Conservation (phyloP, 2,888 invertebrate species). For the Drosophila falleni region DNA sequence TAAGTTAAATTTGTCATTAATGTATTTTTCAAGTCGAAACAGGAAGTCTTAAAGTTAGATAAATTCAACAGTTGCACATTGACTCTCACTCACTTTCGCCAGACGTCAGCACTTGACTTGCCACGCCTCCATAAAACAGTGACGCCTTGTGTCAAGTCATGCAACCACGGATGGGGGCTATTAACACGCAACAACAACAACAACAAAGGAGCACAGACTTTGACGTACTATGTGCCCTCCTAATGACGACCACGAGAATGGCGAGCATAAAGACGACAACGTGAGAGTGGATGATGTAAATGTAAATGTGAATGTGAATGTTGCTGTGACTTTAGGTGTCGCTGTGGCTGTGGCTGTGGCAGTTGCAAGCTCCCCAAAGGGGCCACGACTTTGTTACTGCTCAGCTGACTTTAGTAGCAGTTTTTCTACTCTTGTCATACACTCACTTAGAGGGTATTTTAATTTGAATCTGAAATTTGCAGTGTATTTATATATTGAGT, state of each 20-base stretch:
- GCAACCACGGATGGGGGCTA: slow-evolving; percentile 64
- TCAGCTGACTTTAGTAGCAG: slow-evolving; percentile 71
- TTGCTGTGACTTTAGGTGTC: slow-evolving; percentile 14
- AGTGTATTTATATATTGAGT: not conserved
- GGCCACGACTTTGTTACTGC: slow-evolving; percentile 73
- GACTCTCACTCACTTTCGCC: slow-evolving; percentile 51
- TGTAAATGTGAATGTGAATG: not conserved
- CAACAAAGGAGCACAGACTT: slow-evolving; percentile 63
- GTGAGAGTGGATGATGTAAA: slow-evolving; percentile 34
- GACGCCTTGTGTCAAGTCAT: slow-evolving; percentile 50
- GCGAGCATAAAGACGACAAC: slow-evolving; percentile 50
- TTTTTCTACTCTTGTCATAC: slow-evolving; percentile 26
- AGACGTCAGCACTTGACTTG: slow-evolving; percentile 49
- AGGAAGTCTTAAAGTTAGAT: slow-evolving; percentile 2
- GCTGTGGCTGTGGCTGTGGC: slow-evolving; percentile 19
- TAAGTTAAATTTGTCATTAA: not conserved
- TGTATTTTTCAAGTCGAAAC: not conserved
- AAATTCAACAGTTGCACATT: slow-evolving; percentile 4
- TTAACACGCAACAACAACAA: slow-evolving; percentile 63
- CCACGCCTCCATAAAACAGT: slow-evolving; percentile 4
- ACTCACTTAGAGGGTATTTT: not conserved
- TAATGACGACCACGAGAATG: slow-evolving; percentile 74
- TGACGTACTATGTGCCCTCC: slow-evolving; percentile 73
- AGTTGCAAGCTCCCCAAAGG: slow-evolving; percentile 59
- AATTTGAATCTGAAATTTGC: not conserved